A percentile compares a stretch with the other conserved stretches of the same genome.
Evolutionary conservation across 2,888 invertebrate species (phyloP).

Genomic region (Onchidella celtica): DNA sequence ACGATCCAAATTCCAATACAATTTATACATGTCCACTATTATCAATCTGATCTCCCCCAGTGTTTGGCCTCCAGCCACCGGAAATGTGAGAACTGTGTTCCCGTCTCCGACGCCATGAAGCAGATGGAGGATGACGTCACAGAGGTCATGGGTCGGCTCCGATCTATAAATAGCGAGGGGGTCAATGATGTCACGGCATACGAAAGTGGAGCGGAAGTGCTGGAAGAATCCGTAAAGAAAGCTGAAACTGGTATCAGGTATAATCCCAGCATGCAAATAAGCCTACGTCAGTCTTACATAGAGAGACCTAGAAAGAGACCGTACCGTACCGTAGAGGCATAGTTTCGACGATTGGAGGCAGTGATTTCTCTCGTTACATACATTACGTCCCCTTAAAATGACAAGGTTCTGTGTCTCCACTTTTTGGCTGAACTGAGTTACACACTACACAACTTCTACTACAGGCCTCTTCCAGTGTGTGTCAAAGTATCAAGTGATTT

Average conservation of each 20-base stretch:
- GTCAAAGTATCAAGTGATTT: too few relatives aligned
- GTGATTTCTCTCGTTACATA: too few relatives aligned
- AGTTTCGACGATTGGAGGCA: too few relatives aligned
- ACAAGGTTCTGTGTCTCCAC: too few relatives aligned
- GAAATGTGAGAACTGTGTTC: constrained; percentile 66
- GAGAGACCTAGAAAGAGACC: too few relatives aligned
- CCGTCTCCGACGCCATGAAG: constrained; percentile 64
- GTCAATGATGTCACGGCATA: not conserved
- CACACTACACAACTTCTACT: too few relatives aligned
- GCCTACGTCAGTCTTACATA: too few relatives aligned
- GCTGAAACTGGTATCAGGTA: constrained; percentile 37
- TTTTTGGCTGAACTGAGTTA: too few relatives aligned
- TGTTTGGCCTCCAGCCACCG: constrained; percentile 66
- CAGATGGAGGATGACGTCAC: constrained; percentile 59
- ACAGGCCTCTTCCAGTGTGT: too few relatives aligned
- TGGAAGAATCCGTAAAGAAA: constrained; percentile 20
- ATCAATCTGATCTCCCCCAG: constrained; percentile 37
- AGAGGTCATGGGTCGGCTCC: constrained; percentile 44
- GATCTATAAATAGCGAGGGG: constrained; percentile 1
- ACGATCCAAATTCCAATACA: too few relatives aligned
- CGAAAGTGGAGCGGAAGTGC: not conserved
- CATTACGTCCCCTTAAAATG: too few relatives aligned
- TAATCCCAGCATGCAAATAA: not conserved
- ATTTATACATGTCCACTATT: not conserved
- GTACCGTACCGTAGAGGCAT: too few relatives aligned